Evolutionary conservation across 2,113 vertebrate species (phyloP), one percentile per base, ranked within the genome.

Genomic region (Amia ocellicauda): DNA sequence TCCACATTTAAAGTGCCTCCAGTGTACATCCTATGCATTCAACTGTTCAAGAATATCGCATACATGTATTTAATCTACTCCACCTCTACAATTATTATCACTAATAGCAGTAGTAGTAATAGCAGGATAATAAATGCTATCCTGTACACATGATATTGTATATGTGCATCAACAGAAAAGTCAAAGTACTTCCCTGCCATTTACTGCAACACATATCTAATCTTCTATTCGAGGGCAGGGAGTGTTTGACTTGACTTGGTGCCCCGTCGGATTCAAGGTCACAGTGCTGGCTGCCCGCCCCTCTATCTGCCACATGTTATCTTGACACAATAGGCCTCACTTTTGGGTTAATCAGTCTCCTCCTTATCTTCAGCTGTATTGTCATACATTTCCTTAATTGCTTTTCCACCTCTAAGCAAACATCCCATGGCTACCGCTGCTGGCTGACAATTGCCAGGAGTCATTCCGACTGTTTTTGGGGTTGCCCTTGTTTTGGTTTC

Each of bases 301-400:
- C 68, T 70, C 67, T 70, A 62, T 53, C 67, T 43, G 50, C 77
- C 77, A 79, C 75, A 76, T 79, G 77, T 65, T 69, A 31, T 24
- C 14, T 11, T 65, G 69, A 74, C 66, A 42, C 59, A 68, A 56
- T 40, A 53, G 59, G 50, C 19, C 9, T 61, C 58, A 22, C 24
- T 23, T 22, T 47, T 13, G 13, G 20, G 45, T 36, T 57, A 28
- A 14, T 28, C 19, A 23, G 24, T 11, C 41, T 20, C 43, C 22
- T 3, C 41, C 45, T 27, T 59, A 51, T 59, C 64, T 26, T 2
- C 29, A 40, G 40, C 43, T 40, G 43, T 3, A 17, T 36, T 41
- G 16, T 66, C 55, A 41, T 1, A 59, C 55, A 51, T 27, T 41
- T 31, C 8, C 43, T 51, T 66, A 59, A 51, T 52, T 58, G 64